Percentiles rank a stretch among this genome's conserved stretches.
phyloP scores from a whole-genome alignment of 64 coral and sea anemone species.

The Stichodactyla helianthus region DNA sequence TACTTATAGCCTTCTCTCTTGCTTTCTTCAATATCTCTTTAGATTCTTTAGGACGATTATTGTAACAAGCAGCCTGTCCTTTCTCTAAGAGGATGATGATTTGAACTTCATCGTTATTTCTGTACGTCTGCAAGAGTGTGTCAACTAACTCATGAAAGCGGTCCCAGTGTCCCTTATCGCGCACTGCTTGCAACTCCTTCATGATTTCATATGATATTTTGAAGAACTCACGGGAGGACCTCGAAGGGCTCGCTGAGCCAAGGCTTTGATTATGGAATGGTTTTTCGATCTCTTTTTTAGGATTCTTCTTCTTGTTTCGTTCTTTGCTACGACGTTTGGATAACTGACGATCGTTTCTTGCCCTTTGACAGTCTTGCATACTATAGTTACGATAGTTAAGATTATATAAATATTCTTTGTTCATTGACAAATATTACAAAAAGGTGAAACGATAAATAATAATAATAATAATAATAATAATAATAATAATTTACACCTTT shows the following conservation, averaged over 20 bases:
- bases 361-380: too few relatives aligned
- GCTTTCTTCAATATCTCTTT: background rate
- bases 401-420: too few relatives aligned
- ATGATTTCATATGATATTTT: conserved; percentile 32
- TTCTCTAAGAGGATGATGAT: conserved; percentile 35
- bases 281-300: background rate
- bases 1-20: background rate
- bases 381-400: too few relatives aligned
- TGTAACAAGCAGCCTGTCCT: conserved; percentile 19
- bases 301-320: too few relatives aligned
- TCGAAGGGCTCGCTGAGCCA: background rate
- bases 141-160: background rate
- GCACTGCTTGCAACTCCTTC: conserved; percentile 19
- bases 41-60: background rate
- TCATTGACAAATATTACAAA: too few relatives aligned
- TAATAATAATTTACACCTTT: too few relatives aligned
- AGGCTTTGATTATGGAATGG: conserved; percentile 1
- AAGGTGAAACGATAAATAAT: too few relatives aligned
- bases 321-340: too few relatives aligned
- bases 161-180: conserved; percentile 51
- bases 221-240: background rate
- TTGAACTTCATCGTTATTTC: background rate
- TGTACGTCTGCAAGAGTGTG: background rate
- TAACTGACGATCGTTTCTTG: too few relatives aligned
- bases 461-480: too few relatives aligned